A percentile compares a stretch with the other conserved stretches of the same genome.
Evolutionary conservation across 2,888 invertebrate species (phyloP).

Genomic region (Gastracanthus pulcherrimus): DNA sequence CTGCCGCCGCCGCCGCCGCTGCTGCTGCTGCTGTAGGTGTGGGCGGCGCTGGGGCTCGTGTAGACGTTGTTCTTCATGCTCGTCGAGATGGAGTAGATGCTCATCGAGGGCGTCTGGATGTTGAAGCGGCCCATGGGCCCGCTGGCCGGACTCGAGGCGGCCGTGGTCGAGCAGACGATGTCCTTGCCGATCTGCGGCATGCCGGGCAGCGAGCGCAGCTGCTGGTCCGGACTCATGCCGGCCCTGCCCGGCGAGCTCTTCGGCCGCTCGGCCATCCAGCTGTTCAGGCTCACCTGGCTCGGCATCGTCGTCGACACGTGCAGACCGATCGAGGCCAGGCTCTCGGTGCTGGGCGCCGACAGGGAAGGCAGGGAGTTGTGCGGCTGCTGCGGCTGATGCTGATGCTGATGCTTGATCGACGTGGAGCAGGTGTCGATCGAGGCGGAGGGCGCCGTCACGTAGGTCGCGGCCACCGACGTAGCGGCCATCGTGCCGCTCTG

Average conservation of each 20-base stretch:
- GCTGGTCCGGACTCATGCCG: constrained; percentile 30
- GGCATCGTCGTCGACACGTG: constrained; percentile 67
- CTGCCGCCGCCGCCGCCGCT: neutral
- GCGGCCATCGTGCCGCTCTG: neutral
- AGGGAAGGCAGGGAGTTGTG: neutral
- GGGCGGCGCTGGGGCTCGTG: constrained; percentile 43
- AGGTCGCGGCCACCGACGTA: constrained; percentile 7
- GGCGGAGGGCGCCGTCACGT: constrained; percentile 35
- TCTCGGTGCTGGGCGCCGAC: constrained; percentile 60
- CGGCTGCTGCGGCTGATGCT: constrained; percentile 1
- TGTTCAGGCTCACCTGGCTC: constrained; percentile 27
- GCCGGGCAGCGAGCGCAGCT: constrained; percentile 48
- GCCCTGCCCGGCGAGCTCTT: neutral
- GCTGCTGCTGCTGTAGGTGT: constrained; percentile 23
- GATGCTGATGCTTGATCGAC: neutral
- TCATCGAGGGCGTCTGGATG: constrained; percentile 69
- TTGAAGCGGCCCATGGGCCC: constrained; percentile 64
- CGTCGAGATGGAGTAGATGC: constrained; percentile 68
- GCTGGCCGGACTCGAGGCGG: constrained; percentile 52
- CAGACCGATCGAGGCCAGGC: constrained; percentile 63
- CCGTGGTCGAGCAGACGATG: constrained; percentile 51
- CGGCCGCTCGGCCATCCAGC: constrained; percentile 37
- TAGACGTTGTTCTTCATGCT: constrained; percentile 64
- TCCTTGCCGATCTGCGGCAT: constrained; percentile 57
- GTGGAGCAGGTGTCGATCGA: constrained; percentile 9